Conservation (phyloP, 2,888 invertebrate species). For the Chouioia cunea region DNA sequence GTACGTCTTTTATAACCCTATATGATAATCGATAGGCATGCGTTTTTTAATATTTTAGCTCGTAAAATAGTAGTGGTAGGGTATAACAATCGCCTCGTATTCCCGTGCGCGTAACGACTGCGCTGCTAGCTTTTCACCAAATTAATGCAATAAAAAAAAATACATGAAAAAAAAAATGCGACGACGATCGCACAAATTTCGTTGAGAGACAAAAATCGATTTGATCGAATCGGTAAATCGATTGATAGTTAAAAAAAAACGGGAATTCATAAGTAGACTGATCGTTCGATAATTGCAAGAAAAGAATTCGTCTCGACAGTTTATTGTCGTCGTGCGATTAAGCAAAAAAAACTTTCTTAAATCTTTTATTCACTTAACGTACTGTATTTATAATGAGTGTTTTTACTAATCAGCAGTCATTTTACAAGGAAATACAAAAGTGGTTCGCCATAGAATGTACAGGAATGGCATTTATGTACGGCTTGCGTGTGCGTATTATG, state of each 20-base stretch:
- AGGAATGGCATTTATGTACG: too few species aligned
- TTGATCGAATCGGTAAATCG: conserved; percentile 48
- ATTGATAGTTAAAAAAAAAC: conserved; percentile 40
- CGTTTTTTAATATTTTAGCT: background rate
- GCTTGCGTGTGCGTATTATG: too few species aligned
- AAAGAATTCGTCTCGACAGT: conserved; percentile 11
- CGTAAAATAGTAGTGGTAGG: background rate
- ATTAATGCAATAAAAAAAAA: background rate
- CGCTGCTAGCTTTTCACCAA: conserved; percentile 18
- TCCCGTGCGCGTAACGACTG: background rate
- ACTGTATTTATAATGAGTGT: conserved; percentile 33
- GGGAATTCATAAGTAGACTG: conserved; percentile 45
- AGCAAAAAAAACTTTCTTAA: background rate
- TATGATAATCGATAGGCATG: too few species aligned
- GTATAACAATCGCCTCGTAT: too few species aligned
- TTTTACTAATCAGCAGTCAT: conserved; percentile 34
- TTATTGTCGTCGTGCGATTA: conserved; percentile 31
- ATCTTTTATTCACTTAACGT: too few species aligned
- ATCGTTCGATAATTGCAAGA: conserved; percentile 47
- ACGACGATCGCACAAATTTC: background rate
- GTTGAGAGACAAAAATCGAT: conserved; percentile 35
- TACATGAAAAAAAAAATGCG: too few species aligned
- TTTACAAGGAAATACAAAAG: conserved; percentile 22
- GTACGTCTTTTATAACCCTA: conserved; percentile 21
- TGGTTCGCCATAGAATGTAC: conserved; percentile 34